phyloP scores from a whole-genome alignment of 2,888 invertebrate genomes.

The Tipula lateralis region DNA sequence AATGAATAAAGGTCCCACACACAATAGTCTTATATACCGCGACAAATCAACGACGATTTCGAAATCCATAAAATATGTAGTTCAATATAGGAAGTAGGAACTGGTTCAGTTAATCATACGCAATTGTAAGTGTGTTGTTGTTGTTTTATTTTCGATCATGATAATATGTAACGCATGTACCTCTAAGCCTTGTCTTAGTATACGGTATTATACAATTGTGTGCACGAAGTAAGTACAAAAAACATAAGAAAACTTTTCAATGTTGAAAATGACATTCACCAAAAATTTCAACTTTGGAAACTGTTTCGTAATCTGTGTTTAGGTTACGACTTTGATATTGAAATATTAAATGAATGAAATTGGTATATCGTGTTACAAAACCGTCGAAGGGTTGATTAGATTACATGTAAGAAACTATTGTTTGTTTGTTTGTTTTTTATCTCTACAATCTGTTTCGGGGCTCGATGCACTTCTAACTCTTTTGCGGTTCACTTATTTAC shows the following conservation, averaged over 20 bases:
- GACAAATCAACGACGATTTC: background rate
- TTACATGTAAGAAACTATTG: too few species aligned
- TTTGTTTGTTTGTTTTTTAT: too few species aligned
- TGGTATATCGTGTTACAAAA: background rate
- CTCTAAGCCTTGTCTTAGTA: background rate
- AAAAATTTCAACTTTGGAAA: background rate
- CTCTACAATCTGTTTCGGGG: too few species aligned
- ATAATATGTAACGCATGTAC: background rate
- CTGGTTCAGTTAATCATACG: background rate
- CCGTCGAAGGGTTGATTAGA: background rate
- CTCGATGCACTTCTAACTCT: too few species aligned
- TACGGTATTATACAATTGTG: background rate
- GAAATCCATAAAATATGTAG: background rate
- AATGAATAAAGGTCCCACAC: background rate
- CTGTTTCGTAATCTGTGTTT: background rate
- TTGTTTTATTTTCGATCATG: background rate
- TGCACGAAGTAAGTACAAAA: background rate
- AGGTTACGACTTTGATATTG: conserved; percentile 24
- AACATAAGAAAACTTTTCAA: background rate
- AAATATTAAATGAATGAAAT: conserved; percentile 7
- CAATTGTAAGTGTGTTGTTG: background rate
- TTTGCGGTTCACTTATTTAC: too few species aligned
- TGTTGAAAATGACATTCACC: background rate
- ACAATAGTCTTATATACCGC: background rate
- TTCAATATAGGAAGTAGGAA: background rate